Evolutionary conservation across 2,797 vertebrate species (phyloP).

Genomic region (Nothura maculosa): DNA sequence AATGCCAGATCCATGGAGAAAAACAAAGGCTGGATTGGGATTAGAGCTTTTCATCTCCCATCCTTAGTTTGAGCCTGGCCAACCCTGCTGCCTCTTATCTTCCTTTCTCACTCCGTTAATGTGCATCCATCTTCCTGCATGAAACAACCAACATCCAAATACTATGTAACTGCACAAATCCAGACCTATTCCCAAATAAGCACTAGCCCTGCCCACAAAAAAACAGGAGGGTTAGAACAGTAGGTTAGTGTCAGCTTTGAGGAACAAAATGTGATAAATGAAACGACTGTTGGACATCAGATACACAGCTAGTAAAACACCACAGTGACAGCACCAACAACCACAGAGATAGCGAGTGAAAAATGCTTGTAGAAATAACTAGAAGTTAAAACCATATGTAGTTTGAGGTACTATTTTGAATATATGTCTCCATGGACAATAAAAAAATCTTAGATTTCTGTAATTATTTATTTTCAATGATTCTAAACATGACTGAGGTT

Average conservation of each 20-base stretch:
- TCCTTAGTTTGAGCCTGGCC: neutral
- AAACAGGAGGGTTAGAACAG: neutral
- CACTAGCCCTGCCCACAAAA: neutral
- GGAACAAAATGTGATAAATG: neutral
- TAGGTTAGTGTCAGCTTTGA: neutral
- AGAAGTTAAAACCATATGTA: neutral
- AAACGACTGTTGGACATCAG: neutral
- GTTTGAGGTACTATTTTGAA: neutral
- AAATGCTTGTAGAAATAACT: neutral
- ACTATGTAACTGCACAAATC: neutral
- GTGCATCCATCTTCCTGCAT: neutral
- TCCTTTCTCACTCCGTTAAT: neutral
- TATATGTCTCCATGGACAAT: neutral
- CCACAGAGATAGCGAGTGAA: neutral
- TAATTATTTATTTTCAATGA: conserved; percentile 16
- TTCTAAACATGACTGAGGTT: conserved; percentile 23
- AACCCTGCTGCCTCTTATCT: neutral
- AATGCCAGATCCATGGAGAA: neutral
- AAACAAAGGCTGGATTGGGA: neutral
- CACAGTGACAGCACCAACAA: neutral
- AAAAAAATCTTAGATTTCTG: neutral
- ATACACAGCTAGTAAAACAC: neutral
- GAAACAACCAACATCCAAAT: neutral
- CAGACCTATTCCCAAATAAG: neutral
- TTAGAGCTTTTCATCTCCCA: neutral